Percentiles rank a stretch among this genome's conserved stretches.
Conservation (phyloP, 2,113 vertebrate genomes). For the Malurus melanocephalus region DNA sequence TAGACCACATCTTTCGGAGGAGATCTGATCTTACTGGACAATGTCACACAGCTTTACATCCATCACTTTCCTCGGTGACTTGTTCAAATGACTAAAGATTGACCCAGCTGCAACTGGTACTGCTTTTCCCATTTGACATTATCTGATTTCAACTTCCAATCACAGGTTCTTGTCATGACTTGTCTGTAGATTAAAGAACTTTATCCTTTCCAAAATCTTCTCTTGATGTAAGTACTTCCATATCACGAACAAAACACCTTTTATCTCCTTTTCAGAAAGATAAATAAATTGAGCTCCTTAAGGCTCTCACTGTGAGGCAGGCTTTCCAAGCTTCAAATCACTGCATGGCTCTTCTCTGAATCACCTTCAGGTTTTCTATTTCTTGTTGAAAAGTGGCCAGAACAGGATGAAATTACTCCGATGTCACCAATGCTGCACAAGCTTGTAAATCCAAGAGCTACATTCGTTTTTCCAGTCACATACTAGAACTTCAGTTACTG, state of each 20-base stretch:
- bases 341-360: slow-evolving; percentile 22
- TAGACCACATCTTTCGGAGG: neutral
- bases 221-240: slow-evolving; percentile 40
- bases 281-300: slow-evolving; percentile 50
- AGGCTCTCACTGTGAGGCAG: slow-evolving; percentile 25
- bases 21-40: neutral
- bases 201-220: slow-evolving; percentile 42
- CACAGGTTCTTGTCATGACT: slow-evolving; percentile 16
- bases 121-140: slow-evolving; percentile 38
- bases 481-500: neutral
- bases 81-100: neutral
- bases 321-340: slow-evolving; percentile 18
- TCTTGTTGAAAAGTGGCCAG: slow-evolving; percentile 2
- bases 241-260: slow-evolving; percentile 44
- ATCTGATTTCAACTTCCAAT: slow-evolving; percentile 24
- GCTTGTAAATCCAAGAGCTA: neutral
- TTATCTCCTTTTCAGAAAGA: slow-evolving; percentile 47
- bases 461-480: neutral
- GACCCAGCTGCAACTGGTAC: neutral
- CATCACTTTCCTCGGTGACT: neutral
- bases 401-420: neutral
- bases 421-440: neutral
- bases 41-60: neutral
- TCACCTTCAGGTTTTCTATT: slow-evolving; percentile 3
- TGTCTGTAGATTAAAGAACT: slow-evolving; percentile 35